phyloP scores from a whole-genome alignment of 2,888 invertebrate species.

The Apotomis turbidana region DNA sequence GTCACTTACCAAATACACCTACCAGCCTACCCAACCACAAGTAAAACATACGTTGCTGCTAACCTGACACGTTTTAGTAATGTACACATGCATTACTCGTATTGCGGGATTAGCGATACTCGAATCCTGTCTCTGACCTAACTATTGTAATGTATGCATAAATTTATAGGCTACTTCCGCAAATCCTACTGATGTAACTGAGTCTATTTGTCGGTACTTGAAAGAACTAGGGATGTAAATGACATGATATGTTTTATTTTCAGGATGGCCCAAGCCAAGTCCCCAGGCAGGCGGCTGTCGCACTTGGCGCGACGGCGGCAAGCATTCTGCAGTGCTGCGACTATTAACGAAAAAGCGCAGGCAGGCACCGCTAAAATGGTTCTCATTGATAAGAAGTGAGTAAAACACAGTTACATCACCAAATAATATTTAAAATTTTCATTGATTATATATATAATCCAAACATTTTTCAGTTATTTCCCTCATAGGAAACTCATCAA shows the following conservation, averaged over 20 bases:
- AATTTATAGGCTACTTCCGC: too few species aligned
- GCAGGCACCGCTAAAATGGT: constrained; percentile 82
- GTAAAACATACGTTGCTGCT: too few species aligned
- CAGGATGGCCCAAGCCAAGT: constrained; percentile 82
- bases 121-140: too few species aligned
- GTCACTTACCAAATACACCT: too few species aligned
- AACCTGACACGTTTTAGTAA: too few species aligned
- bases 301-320: constrained; percentile 90
- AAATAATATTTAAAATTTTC: constrained; percentile 49
- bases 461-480: constrained; percentile 70
- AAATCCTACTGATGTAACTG: too few species aligned
- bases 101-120: too few species aligned
- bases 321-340: constrained; percentile 88
- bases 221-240: too few species aligned
- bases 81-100: too few species aligned
- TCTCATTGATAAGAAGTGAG: constrained; percentile 87
- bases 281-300: constrained; percentile 90
- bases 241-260: constrained; percentile 2
- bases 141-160: too few species aligned
- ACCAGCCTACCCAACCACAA: too few species aligned
- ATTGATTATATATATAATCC: constrained; percentile 48
- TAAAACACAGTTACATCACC: constrained; percentile 38
- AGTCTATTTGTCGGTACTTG: too few species aligned
- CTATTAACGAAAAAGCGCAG: constrained; percentile 74
- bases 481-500: constrained; percentile 78